Percentiles rank a stretch among this genome's conserved stretches.
phyloP scores from a whole-genome alignment of 2,888 invertebrate genomes.

The Eupithecia insigniata region DNA sequence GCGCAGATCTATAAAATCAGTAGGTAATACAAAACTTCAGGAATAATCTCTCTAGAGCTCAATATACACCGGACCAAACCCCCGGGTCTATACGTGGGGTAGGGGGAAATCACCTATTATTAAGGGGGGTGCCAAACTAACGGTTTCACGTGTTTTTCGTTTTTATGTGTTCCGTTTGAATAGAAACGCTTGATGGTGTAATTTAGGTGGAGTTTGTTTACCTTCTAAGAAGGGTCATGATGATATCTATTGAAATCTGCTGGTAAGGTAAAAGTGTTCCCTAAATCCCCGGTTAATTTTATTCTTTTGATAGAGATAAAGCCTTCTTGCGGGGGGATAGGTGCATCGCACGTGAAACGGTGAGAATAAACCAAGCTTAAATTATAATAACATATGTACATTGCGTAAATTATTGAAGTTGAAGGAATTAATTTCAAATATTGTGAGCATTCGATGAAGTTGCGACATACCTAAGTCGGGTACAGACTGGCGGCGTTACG shows the following conservation, averaged over 20 bases:
- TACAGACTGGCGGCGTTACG: too few species aligned
- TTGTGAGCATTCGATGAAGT: neutral
- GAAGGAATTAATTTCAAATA: neutral
- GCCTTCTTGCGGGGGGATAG: neutral
- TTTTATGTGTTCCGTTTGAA: slow-evolving; percentile 78
- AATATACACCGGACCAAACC: slow-evolving; percentile 54
- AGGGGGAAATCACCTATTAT: slow-evolving; percentile 79
- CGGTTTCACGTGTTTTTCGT: slow-evolving; percentile 77
- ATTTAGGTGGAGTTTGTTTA: slow-evolving; percentile 69
- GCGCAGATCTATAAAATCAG: neutral
- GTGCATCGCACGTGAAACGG: neutral
- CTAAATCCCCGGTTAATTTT: neutral
- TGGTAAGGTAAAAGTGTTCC: neutral
- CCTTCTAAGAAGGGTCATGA: slow-evolving; percentile 34
- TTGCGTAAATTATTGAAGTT: neutral
- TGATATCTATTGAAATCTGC: slow-evolving; percentile 11
- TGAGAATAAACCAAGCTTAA: neutral
- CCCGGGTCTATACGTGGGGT: slow-evolving; percentile 60
- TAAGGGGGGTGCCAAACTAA: slow-evolving; percentile 81
- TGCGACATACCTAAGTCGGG: too few species aligned
- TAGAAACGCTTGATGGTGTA: slow-evolving; percentile 70
- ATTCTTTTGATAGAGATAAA: too few species aligned
- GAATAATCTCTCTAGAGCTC: slow-evolving; percentile 47
- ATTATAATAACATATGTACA: neutral
- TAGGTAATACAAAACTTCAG: neutral